Base-by-base conservation (phyloP, 2,888 invertebrate genomes). In the Herminia tarsipennalis region DNA sequence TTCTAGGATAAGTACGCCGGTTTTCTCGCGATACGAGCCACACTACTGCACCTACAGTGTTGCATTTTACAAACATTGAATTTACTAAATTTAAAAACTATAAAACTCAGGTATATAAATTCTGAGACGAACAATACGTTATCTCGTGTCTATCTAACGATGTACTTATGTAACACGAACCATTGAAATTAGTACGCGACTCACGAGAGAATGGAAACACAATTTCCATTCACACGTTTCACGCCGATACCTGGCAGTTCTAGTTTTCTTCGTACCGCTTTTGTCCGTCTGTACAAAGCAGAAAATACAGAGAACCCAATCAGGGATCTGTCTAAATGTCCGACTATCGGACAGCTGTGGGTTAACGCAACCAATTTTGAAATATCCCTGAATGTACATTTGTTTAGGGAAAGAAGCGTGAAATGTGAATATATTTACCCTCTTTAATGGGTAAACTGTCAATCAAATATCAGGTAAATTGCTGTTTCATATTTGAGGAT, bases 251-350 rank as follows among this genome's bases (percentile, higher is more conserved):
- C 63, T 57, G 56, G 64, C 61, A 64, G 73, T 49, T 67, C 73
- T 66, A 73, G 73, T 77, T 79, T 79, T 79, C 76, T 73, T 73
- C 65, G 45, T 52, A 32, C 45, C 52, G 66, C 73, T 73, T 76
- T 79, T 78, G 78, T 78, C 65, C 70, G 60, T 46, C 54, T 49
- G 53, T 59, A 76, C 73, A 76, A 77, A 75, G 78, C 74, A 54
- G 60, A 72, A 66, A 62, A 68, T 64, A 66, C 68, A 68, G 76
- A 70, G 62, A 81, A 82, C 80, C 81, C 80, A 83, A 83, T 83
- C 80, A 80, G 67, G 70, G 67, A 75, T 71, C 80, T 81, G 81
- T 81, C 81, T 70, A 76, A 76, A 73, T 62, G 78, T 79, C 78
- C 43, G 56, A 44, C 58, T 33, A 60, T 44, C 60, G 58, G 66